A percentile compares a stretch with the other conserved stretches of the same genome.
Evolutionary conservation across 2,797 vertebrate species (phyloP).

Genomic region (Chelon labrosus): DNA sequence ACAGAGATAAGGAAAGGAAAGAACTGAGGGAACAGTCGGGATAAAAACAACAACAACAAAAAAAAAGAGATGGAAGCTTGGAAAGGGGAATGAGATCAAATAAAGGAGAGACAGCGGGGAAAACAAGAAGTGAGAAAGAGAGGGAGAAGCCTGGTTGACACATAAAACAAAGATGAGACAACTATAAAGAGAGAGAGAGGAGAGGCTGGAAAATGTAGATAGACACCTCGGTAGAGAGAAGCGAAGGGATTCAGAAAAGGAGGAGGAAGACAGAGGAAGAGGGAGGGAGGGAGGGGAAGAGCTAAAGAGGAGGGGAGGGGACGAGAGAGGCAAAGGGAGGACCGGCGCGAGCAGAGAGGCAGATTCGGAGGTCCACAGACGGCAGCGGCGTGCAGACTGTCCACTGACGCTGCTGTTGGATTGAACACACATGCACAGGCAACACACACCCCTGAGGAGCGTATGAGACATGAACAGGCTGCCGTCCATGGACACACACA

Average conservation of each 20-base stretch:
- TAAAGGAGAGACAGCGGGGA: slow-evolving; percentile 44
- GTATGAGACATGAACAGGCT: slow-evolving; percentile 78
- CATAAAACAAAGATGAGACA: slow-evolving; percentile 73
- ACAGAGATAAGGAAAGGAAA: slow-evolving; percentile 21
- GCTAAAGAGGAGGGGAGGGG: slow-evolving; percentile 59
- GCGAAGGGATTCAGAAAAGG: slow-evolving; percentile 45
- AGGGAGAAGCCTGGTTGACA: slow-evolving; percentile 57
- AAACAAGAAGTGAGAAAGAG: slow-evolving; percentile 21
- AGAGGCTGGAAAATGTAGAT: slow-evolving; percentile 70
- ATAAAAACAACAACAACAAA: slow-evolving; percentile 5
- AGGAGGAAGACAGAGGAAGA: slow-evolving; percentile 34
- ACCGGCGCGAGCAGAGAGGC: slow-evolving; percentile 54
- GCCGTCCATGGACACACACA: slow-evolving; percentile 85
- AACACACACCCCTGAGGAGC: slow-evolving; percentile 68
- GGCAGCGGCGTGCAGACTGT: slow-evolving; percentile 55
- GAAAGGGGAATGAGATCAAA: slow-evolving; percentile 63
- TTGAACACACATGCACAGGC: slow-evolving; percentile 65
- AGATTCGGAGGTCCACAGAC: slow-evolving; percentile 65
- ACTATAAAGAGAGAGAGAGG: slow-evolving; percentile 27
- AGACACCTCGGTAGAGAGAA: slow-evolving; percentile 62
- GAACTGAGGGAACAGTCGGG: slow-evolving; percentile 26
- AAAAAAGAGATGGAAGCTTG: slow-evolving; percentile 34
- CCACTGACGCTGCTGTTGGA: slow-evolving; percentile 62
- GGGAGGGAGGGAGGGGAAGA: slow-evolving; percentile 45
- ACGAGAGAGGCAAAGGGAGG: slow-evolving; percentile 46